Evolutionary conservation across 2,113 vertebrate genomes (phyloP), one percentile per base, ranked within the genome.

Genomic region (Tautogolabrus adspersus): DNA sequence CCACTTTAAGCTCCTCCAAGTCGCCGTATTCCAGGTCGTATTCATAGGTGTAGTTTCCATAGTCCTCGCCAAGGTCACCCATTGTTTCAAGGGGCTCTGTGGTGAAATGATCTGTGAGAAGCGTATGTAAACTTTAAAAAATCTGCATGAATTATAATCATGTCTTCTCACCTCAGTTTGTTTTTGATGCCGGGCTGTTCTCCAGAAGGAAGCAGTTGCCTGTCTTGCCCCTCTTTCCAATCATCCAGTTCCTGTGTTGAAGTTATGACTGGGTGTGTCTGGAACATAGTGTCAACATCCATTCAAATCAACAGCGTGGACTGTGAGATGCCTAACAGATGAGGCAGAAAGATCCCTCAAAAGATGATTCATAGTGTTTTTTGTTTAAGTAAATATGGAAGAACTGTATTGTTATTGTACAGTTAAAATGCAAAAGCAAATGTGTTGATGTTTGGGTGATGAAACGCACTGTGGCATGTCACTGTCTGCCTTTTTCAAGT

Each of bases 11-110:
- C 0, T 94, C 92, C 0, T 93, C 92, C 3, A 90, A 12, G 66
- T 94, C 90, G 0, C 81, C 91, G 4, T 93, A 90, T 34, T 95
- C 95, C 13, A 87, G 0, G 80, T 91, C 82, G 18, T 92, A 86
- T 0, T 87, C 87, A 15, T 93, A 94, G 22, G 73, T 88, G 90
- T 86, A 87, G 77, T 94, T 94, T 37, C 13, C 85, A 42, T 91
- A 93, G 61, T 94, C 90, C 16, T 92, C 87, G 0, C 0, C 0
- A 8, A 54, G 63, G 2, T 82, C 80, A 0, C 0, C 78, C 91
- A 92, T 93, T 22, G 71, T 65, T 81, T 66, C 54, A 54, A 51
- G 9, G 2, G 54, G 19, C 49, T 72, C 52, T 49, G 23, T 10
- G n/a, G 15, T 22, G 52, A 71, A 51, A 60, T 61, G 30, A 58